Conservation (phyloP, 1,140 invertebrate species). For the Orussus abietinus region DNA sequence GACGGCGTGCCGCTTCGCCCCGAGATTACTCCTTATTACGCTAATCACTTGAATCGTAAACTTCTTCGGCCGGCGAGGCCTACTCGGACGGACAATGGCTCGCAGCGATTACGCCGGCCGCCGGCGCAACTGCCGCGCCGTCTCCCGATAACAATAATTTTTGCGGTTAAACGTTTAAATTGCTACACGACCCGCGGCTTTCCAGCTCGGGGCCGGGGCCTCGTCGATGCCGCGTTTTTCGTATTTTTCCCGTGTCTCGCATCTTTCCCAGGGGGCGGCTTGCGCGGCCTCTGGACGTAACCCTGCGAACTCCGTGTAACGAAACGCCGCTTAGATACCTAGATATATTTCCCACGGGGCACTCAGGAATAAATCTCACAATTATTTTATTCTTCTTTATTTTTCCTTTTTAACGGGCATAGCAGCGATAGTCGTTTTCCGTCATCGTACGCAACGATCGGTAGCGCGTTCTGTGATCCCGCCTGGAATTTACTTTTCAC, state of each 20-base stretch:
- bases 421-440: too few relatives aligned
- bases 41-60: constrained; percentile 21
- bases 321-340: constrained; percentile 2
- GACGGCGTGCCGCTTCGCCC: neutral
- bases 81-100: constrained; percentile 29
- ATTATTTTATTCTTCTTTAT: too few relatives aligned
- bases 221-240: too few relatives aligned
- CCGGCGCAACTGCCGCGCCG: constrained; percentile 16
- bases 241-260: too few relatives aligned
- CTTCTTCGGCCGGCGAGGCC: constrained; percentile 15
- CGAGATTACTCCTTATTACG: constrained; percentile 16
- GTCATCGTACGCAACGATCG: too few relatives aligned
- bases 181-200: constrained; percentile 38
- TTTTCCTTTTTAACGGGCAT: too few relatives aligned
- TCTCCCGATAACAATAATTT: constrained; percentile 44
- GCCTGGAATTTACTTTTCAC: too few relatives aligned
- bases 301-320: neutral
- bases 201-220: too few relatives aligned
- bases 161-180: constrained; percentile 45
- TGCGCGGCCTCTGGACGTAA: too few relatives aligned
- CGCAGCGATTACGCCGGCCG: constrained; percentile 26
- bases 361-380: too few relatives aligned
- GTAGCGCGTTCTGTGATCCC: too few relatives aligned
- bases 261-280: too few relatives aligned
- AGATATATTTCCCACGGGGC: constrained; percentile 13